Conservation (phyloP, 2,888 invertebrate genomes). For the Pasiphila rectangulata region DNA sequence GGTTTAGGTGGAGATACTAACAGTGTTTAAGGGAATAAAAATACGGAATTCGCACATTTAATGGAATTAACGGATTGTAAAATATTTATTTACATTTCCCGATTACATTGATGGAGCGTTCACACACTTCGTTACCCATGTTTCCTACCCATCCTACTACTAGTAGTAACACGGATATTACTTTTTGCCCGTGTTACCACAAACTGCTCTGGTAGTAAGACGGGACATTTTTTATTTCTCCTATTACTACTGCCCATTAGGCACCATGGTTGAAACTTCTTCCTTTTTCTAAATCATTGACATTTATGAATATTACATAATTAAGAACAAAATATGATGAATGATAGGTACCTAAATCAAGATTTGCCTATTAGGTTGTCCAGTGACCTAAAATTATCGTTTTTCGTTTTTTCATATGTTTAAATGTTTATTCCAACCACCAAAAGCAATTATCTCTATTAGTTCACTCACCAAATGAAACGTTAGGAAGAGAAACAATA, state of each 20-base stretch:
- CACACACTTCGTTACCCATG: too few species aligned
- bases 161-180: too few species aligned
- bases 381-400: conserved; percentile 18
- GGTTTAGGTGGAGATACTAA: neutral
- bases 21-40: conserved; percentile 6
- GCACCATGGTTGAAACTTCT: too few species aligned
- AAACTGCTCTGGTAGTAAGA: too few species aligned
- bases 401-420: neutral
- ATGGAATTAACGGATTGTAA: too few species aligned
- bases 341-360: conserved; percentile 13
- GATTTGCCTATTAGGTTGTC: conserved; percentile 10
- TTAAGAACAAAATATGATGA: too few species aligned
- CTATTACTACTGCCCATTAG: too few species aligned
- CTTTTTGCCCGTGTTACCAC: too few species aligned
- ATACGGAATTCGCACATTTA: neutral
- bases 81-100: conserved; percentile 9
- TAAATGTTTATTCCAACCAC: neutral
- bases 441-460: neutral
- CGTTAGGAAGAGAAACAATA: conserved; percentile 10
- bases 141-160: too few species aligned
- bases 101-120: conserved; percentile 14
- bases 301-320: too few species aligned
- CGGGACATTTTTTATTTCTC: too few species aligned
- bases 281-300: too few species aligned
- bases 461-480: conserved; percentile 17